Evolutionary conservation across 2,888 invertebrate genomes (phyloP).

Genomic region (Eretmocerus hayati): DNA sequence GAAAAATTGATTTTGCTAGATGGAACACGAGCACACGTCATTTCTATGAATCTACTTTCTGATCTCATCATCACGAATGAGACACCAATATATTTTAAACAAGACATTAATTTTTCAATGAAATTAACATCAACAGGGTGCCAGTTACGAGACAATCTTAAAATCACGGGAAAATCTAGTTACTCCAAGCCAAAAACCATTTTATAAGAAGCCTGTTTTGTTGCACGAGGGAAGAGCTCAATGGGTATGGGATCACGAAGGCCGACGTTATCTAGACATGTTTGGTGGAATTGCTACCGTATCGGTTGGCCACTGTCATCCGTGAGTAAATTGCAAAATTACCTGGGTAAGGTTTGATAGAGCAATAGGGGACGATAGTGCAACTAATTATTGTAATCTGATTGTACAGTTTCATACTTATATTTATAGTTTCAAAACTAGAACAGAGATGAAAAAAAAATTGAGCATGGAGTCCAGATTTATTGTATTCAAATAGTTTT

Average conservation of each 20-base stretch:
- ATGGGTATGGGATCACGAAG: slow-evolving; percentile 83
- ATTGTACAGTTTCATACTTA: too few relatives aligned
- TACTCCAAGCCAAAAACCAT: slow-evolving; percentile 63
- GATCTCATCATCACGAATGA: not conserved
- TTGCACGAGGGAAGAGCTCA: slow-evolving; percentile 85
- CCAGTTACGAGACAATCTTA: slow-evolving; percentile 54
- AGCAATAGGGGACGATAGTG: too few relatives aligned
- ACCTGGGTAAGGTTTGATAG: too few relatives aligned
- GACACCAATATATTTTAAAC: not conserved
- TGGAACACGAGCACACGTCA: not conserved
- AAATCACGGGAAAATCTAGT: slow-evolving; percentile 57
- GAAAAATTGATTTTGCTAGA: too few relatives aligned
- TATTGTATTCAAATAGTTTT: too few relatives aligned
- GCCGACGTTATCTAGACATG: slow-evolving; percentile 85
- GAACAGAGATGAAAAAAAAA: too few relatives aligned
- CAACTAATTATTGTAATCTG: too few relatives aligned
- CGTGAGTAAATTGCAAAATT: too few relatives aligned
- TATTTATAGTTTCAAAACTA: too few relatives aligned
- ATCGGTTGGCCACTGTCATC: slow-evolving; percentile 95
- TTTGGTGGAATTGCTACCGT: slow-evolving; percentile 97
- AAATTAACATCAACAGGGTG: slow-evolving; percentile 40
- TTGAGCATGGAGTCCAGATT: too few relatives aligned
- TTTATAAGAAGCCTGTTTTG: slow-evolving; percentile 77
- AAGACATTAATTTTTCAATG: not conserved
- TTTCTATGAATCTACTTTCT: not conserved